Percentiles rank a stretch among this genome's conserved stretches.
Conservation (phyloP, 2,888 invertebrate species). For the Augochlorella aurata region DNA sequence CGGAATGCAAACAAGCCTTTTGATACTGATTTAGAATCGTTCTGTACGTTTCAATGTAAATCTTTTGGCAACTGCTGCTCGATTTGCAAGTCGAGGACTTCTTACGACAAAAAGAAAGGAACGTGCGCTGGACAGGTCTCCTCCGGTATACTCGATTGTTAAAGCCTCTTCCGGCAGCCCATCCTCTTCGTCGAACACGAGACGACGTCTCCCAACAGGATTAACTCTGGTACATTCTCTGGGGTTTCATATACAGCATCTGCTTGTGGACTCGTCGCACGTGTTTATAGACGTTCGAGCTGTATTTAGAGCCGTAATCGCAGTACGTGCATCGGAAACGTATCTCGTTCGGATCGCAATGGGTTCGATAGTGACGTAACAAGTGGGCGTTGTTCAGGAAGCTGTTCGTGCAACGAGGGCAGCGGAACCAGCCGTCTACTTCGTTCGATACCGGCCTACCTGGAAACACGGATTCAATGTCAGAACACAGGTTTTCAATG, state of each 20-base stretch:
- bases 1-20: background rate
- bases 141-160: background rate
- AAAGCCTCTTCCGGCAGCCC: background rate
- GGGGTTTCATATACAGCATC: constrained; percentile 71
- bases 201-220: background rate
- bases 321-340: constrained; percentile 78
- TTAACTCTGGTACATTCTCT: constrained; percentile 46
- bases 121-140: background rate
- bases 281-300: constrained; percentile 75
- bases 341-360: constrained; percentile 73
- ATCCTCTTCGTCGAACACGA: background rate
- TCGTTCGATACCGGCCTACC: constrained; percentile 59
- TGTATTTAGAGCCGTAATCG: constrained; percentile 72
- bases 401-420: constrained; percentile 67
- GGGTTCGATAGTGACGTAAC: constrained; percentile 76
- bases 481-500: constrained; percentile 29
- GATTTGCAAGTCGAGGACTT: background rate
- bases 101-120: background rate
- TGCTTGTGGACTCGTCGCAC: constrained; percentile 73
- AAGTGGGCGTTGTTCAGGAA: constrained; percentile 71
- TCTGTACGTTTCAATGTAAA: background rate
- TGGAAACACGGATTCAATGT: constrained; percentile 68
- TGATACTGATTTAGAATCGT: background rate
- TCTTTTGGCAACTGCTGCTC: constrained; percentile 1
- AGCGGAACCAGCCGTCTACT: constrained; percentile 64